These are phyloP conservation scores for Neolamprologus devosi DNA, from an alignment of 2,113 vertebrate genomes.

Conservation along the genomic window DNA sequence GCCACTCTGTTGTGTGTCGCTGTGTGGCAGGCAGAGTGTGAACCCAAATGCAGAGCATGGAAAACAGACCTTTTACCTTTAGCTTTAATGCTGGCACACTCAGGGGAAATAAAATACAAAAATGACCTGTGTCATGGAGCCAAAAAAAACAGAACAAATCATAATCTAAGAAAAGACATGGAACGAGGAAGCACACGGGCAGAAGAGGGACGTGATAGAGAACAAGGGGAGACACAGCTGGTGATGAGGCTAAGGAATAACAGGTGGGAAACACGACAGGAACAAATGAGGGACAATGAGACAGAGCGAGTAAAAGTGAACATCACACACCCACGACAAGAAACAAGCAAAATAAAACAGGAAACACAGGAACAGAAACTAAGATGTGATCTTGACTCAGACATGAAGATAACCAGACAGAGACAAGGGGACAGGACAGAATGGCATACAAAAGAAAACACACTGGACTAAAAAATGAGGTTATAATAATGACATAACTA, in stretches of 20 bases:
- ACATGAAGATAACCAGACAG: neutral
- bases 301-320: neutral
- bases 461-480: neutral
- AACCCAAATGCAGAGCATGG: neutral
- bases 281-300: neutral
- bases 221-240: neutral
- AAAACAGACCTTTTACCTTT: neutral
- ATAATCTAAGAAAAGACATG: neutral
- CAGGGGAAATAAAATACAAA: neutral
- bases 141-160: fast-evolving
- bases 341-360: neutral
- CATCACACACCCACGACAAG: neutral
- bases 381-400: neutral
- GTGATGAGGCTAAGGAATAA: neutral
- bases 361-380: neutral
- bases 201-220: neutral
- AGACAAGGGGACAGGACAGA: neutral
- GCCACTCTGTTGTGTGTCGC: neutral
- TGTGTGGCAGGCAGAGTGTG: neutral
- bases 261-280: neutral
- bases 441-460: neutral
- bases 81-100: neutral
- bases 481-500: neutral
- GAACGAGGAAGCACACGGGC: fast-evolving
- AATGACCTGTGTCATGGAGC: neutral